These are phyloP conservation scores for Leptodactylus fallax DNA, from an alignment of 2,797 vertebrate species.

Conservation along the genomic window DNA sequence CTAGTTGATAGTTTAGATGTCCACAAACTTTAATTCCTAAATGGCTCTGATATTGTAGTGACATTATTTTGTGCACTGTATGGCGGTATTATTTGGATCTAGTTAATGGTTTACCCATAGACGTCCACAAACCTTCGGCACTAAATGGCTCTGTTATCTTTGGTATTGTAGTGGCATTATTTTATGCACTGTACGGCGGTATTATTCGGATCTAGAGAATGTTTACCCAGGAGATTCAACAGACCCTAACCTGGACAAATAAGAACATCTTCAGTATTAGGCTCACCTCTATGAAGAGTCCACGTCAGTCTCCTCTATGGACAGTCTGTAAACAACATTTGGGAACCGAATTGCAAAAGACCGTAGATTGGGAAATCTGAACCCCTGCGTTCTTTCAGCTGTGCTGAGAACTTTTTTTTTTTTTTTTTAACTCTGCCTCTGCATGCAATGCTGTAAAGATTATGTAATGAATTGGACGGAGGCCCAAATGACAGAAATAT, in stretches of 20 bases:
- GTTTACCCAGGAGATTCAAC: too few relatives aligned
- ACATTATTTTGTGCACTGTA: too few relatives aligned
- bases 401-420: background rate
- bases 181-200: too few relatives aligned
- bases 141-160: too few relatives aligned
- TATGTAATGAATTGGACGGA: background rate
- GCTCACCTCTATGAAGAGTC: background rate
- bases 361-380: background rate
- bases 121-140: too few relatives aligned
- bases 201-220: background rate
- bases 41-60: too few relatives aligned
- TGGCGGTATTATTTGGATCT: too few relatives aligned
- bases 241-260: background rate
- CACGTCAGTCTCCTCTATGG: background rate
- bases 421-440: background rate
- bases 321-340: background rate
- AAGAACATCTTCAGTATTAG: too few relatives aligned
- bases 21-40: too few relatives aligned
- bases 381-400: background rate
- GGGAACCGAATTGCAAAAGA: conserved; percentile 16
- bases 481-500: background rate
- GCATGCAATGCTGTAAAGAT: background rate
- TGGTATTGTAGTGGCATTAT: too few relatives aligned
- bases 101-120: too few relatives aligned
- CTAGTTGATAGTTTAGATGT: too few relatives aligned